These are phyloP conservation scores for Drosophila punjabiensis DNA, from an alignment of 1,140 invertebrate genomes.

Conservation along the genomic window DNA sequence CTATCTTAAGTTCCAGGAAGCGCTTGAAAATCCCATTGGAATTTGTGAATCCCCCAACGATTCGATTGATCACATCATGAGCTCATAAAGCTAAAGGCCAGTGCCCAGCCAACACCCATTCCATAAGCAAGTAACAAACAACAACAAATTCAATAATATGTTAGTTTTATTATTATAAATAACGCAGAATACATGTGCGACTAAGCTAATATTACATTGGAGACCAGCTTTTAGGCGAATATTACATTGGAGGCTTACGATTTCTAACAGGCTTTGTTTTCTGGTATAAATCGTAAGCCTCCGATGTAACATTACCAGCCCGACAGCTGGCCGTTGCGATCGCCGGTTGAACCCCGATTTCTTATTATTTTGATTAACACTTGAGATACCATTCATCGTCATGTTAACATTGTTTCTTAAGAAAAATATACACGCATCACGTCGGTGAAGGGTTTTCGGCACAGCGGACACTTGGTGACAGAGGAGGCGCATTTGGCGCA, in stretches of 20 bases:
- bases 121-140: neutral
- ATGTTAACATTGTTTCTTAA: slow-evolving; percentile 50
- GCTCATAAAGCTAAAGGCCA: neutral
- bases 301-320: neutral
- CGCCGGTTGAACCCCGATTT: slow-evolving; percentile 26
- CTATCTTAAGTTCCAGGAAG: neutral
- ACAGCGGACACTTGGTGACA: slow-evolving; percentile 93
- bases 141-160: slow-evolving; percentile 21
- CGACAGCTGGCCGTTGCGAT: slow-evolving; percentile 57
- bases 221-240: slow-evolving; percentile 25
- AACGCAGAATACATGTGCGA: slow-evolving; percentile 37
- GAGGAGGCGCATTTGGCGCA: slow-evolving; percentile 94
- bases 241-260: slow-evolving; percentile 36
- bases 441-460: slow-evolving; percentile 88
- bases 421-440: slow-evolving; percentile 85
- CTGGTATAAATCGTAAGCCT: too few species aligned
- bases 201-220: slow-evolving; percentile 46
- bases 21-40: neutral
- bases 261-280: slow-evolving; percentile 20
- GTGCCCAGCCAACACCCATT: neutral
- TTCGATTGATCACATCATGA: slow-evolving; percentile 13
- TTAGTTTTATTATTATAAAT: slow-evolving; percentile 60
- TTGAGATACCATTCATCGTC: slow-evolving; percentile 11
- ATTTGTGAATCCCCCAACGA: slow-evolving; percentile 17
- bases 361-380: slow-evolving; percentile 43